A percentile compares a stretch with the other conserved stretches of the same genome.
phyloP scores from a whole-genome alignment of 2,888 invertebrate genomes.

The Amblyjoppa proteus region DNA sequence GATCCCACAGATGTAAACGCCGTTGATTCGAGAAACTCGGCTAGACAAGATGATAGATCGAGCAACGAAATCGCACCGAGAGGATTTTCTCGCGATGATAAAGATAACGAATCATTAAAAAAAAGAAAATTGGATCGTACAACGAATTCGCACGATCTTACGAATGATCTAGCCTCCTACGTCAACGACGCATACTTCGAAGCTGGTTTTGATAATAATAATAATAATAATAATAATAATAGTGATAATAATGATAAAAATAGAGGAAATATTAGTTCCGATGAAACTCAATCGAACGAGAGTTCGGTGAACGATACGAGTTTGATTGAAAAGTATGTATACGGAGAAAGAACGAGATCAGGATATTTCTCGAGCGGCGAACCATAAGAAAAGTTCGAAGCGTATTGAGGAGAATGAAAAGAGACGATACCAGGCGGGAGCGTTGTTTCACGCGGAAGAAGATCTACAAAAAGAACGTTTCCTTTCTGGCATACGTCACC shows the following conservation, averaged over 20 bases:
- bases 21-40: background rate
- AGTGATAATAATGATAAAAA: constrained; percentile 27
- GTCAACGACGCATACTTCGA: constrained; percentile 51
- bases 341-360: constrained; percentile 3
- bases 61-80: constrained; percentile 23
- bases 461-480: background rate
- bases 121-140: background rate
- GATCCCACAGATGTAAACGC: background rate
- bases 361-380: constrained; percentile 16
- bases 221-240: constrained; percentile 26
- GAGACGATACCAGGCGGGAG: constrained; percentile 1
- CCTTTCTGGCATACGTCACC: constrained; percentile 19
- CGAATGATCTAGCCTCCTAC: constrained; percentile 47
- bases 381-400: background rate
- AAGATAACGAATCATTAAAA: constrained; percentile 34
- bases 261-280: constrained; percentile 12
- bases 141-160: constrained; percentile 11
- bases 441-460: constrained; percentile 7
- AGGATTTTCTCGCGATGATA: constrained; percentile 47
- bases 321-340: background rate
- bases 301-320: constrained; percentile 5
- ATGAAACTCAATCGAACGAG: constrained; percentile 12
- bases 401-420: constrained; percentile 17
- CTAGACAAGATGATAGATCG: background rate
- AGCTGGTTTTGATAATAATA: constrained; percentile 21